Evolutionary conservation across 2,888 invertebrate species (phyloP).

Genomic region (Hirtodrosophila alboralis): DNA sequence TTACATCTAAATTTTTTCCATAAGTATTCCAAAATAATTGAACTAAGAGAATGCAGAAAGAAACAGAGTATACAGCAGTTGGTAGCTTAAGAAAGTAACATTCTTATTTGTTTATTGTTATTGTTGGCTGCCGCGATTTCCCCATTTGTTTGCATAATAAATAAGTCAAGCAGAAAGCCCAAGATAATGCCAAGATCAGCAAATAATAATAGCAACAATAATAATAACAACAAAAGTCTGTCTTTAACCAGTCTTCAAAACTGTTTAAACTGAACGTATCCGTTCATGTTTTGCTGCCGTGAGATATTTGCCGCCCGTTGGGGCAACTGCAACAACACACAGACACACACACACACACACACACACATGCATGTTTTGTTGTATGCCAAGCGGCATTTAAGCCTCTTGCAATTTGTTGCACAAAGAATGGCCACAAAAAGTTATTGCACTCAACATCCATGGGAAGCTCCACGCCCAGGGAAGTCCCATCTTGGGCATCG

Average conservation of each 20-base stretch:
- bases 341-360: too few species aligned
- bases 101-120: conserved; percentile 19
- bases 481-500: conserved; percentile 14
- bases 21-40: too few species aligned
- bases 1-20: too few species aligned
- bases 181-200: conserved; percentile 49
- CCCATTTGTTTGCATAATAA: conserved; percentile 51
- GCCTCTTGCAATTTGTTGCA: conserved; percentile 23
- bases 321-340: conserved; percentile 22
- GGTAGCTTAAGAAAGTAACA: too few species aligned
- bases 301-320: conserved; percentile 36
- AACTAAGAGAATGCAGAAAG: too few species aligned
- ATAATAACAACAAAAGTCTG: too few species aligned
- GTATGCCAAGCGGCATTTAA: conserved; percentile 37
- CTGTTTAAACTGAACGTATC: not conserved
- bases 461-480: conserved; percentile 20
- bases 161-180: conserved; percentile 45
- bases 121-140: conserved; percentile 9
- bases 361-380: too few species aligned
- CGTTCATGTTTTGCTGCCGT: conserved; percentile 19
- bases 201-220: conserved; percentile 14
- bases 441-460: conserved; percentile 29
- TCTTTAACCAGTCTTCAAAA: not conserved
- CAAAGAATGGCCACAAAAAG: conserved; percentile 11
- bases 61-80: too few species aligned